Evolutionary conservation across 2,113 vertebrate species (phyloP).

Genomic region (Elephantulus edwardii): DNA sequence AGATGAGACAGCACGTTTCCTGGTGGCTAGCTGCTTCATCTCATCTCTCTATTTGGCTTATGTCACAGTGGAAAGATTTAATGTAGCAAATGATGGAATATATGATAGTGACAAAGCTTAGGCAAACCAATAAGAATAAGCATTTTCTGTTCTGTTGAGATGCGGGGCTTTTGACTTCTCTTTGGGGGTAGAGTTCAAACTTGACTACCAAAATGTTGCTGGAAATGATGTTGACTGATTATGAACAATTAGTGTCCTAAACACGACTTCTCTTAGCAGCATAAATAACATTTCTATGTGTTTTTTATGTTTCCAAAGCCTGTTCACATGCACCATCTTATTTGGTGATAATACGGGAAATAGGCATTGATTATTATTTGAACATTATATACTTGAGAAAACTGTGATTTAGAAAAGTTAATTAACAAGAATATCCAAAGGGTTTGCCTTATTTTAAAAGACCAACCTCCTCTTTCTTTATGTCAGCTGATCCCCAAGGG

Average conservation of each 20-base stretch:
- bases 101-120: slow-evolving; percentile 22
- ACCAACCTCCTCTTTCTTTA: not conserved
- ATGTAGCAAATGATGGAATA: slow-evolving; percentile 24
- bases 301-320: slow-evolving; percentile 49
- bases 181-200: not conserved
- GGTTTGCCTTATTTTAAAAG: not conserved
- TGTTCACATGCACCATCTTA: slow-evolving; percentile 8
- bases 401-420: not conserved
- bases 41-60: slow-evolving; percentile 49
- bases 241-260: slow-evolving; percentile 15
- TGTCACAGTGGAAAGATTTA: not conserved
- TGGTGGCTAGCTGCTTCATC: slow-evolving; percentile 23
- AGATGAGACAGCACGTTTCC: slow-evolving; percentile 55
- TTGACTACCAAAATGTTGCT: slow-evolving; percentile 34
- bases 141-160: slow-evolving; percentile 37
- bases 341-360: slow-evolving; percentile 1
- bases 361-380: slow-evolving; percentile 15
- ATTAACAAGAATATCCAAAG: not conserved
- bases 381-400: slow-evolving; percentile 46
- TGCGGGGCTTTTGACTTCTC: slow-evolving; percentile 38
- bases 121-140: slow-evolving; percentile 1
- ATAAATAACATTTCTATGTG: slow-evolving; percentile 25
- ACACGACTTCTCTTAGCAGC: slow-evolving; percentile 14
- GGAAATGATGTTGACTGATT: slow-evolving; percentile 14
- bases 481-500: not conserved